Base-by-base conservation (phyloP, 2,797 vertebrate species). In the Myotis findleyi region DNA sequence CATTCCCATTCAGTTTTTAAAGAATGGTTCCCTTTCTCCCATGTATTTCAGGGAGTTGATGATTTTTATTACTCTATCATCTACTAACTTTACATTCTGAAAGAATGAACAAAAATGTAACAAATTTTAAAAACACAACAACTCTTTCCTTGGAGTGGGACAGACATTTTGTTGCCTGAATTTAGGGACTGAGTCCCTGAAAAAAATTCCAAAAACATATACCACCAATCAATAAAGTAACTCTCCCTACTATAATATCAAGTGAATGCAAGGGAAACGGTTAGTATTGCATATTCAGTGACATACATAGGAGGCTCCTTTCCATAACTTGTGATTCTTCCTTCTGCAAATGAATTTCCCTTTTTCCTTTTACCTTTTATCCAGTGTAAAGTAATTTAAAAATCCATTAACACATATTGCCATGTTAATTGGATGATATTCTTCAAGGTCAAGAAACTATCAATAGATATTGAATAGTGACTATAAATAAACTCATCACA, bases 361-460 rank as follows among this genome's bases (percentile, higher is more conserved):
- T 72, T 90, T 93, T 87, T 96, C 95, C 94, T 97, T 81, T 87
- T 76, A 94, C 73, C 79, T 91, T 89, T 97, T 96, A 95, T 84
- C 88, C 89, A 93, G 53, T 94, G 87, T 86, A 71, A 96, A 89
- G 82, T 95, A 97, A 98, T 97, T 97, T 97, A 96, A 98, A 98
- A 98, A 96, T 62, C 76, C 97, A 96, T 96, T 98, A 96, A 96
- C 96, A 91, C 93, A 73, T 97, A 95, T 89, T 97, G 87, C 96
- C 14, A 25, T 96, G 82, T 97, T 98, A 98, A 97, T 97, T 97
- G 75, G 75, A 79, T 97, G 92, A 85, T 96, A 95, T 90, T 96
- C 79, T 87, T 97, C 96, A 98, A 97, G 95, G 89, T 94, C 93
- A 97, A 96, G 91, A 96, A 98, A 96, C 96, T 98, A 97, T 97